Conservation (phyloP, 2,113 vertebrate genomes). For the Maccullochella peelii region DNA sequence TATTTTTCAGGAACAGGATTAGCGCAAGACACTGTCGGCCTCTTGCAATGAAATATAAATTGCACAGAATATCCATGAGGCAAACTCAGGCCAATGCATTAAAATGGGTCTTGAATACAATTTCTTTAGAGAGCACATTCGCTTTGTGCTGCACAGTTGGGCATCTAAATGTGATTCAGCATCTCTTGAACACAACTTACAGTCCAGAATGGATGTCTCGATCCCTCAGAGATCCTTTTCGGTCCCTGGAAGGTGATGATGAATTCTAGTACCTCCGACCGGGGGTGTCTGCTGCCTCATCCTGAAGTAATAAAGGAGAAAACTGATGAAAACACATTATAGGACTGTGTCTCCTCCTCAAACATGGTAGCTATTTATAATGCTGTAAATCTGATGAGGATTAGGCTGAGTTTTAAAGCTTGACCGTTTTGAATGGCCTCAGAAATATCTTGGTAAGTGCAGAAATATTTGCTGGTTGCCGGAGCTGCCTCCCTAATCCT, state of each 20-base stretch:
- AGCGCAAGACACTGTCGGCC: constrained; percentile 15
- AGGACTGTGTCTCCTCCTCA: constrained; percentile 26
- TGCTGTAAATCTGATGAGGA: constrained; percentile 67
- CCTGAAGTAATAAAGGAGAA: constrained; percentile 56
- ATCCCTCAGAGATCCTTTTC: constrained; percentile 49
- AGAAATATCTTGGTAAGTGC: constrained; percentile 59
- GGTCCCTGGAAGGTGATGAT: constrained; percentile 73
- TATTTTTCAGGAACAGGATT: constrained; percentile 37
- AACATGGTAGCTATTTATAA: constrained; percentile 48
- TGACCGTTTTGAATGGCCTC: constrained; percentile 59
- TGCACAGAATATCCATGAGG: constrained; percentile 52
- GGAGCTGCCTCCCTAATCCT: constrained; percentile 64
- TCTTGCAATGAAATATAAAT: constrained; percentile 46
- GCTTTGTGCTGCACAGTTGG: constrained; percentile 49
- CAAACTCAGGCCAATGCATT: constrained; percentile 52
- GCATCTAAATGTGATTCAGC: constrained; percentile 58
- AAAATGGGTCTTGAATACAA: constrained; percentile 61
- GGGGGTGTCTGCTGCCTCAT: constrained; percentile 34
- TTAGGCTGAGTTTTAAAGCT: constrained; percentile 62
- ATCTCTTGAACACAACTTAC: constrained; percentile 65
- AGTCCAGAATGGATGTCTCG: constrained; percentile 64
- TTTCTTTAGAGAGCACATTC: constrained; percentile 56
- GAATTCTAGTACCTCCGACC: constrained; percentile 53
- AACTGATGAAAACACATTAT: constrained; percentile 49
- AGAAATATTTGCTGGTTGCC: constrained; percentile 45